These are phyloP conservation scores for Neodiprion fabricii DNA, from an alignment of 1,140 invertebrate species.

Conservation along the genomic window DNA sequence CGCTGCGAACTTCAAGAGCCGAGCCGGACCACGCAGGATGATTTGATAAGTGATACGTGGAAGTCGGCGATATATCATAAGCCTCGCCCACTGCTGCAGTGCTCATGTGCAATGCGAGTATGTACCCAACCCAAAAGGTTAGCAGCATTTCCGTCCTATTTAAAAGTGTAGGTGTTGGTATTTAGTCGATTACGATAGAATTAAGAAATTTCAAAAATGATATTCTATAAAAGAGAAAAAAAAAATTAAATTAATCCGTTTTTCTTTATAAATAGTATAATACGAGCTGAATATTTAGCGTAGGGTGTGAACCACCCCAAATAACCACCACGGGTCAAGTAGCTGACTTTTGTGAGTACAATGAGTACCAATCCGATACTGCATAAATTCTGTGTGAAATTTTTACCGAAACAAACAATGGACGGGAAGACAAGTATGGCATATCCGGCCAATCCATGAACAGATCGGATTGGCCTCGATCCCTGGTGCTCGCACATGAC, in stretches of 20 bases:
- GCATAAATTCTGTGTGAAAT: slow-evolving; percentile 19
- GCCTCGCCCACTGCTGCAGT: slow-evolving; percentile 43
- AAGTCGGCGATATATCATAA: slow-evolving; percentile 44
- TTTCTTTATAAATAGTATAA: neutral
- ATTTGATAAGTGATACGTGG: slow-evolving; percentile 28
- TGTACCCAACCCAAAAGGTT: neutral
- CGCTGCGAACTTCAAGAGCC: slow-evolving; percentile 41
- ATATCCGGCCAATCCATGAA: slow-evolving; percentile 16
- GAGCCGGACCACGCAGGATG: slow-evolving; percentile 33
- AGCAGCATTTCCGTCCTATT: slow-evolving; percentile 3
- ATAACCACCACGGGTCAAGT: slow-evolving; percentile 24
- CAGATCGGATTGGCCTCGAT: slow-evolving; percentile 45
- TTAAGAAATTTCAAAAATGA: slow-evolving; percentile 20
- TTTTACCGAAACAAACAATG: slow-evolving; percentile 26
- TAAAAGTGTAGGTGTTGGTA: neutral
- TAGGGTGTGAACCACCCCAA: neutral
- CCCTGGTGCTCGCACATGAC: slow-evolving; percentile 34
- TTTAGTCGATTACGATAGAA: slow-evolving; percentile 8
- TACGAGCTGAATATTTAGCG: neutral
- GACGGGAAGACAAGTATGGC: slow-evolving; percentile 44
- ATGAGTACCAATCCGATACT: neutral
- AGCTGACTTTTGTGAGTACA: slow-evolving; percentile 13
- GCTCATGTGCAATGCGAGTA: slow-evolving; percentile 23
- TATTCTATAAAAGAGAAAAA: slow-evolving; percentile 21
- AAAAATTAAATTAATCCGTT: neutral